phyloP scores from a whole-genome alignment of 2,888 invertebrate genomes.

The Fragum whitleyi region DNA sequence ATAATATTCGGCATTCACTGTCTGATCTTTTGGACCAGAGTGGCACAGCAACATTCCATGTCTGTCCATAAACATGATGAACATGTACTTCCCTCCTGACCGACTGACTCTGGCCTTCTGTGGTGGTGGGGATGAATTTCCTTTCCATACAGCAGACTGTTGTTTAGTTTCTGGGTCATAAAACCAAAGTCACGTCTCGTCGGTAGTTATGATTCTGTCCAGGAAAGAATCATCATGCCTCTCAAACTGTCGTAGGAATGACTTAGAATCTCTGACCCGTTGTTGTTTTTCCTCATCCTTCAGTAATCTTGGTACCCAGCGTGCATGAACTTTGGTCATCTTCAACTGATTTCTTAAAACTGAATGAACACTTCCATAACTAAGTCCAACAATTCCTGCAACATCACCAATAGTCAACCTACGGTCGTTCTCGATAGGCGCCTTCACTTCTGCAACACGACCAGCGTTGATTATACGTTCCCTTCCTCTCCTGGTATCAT shows the following conservation, averaged over 20 bases:
- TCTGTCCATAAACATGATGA: no score
- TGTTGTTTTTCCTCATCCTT: no score
- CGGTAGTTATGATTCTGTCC: neutral
- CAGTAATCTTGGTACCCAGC: constrained; percentile 35
- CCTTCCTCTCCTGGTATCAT: neutral
- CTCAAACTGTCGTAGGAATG: no score
- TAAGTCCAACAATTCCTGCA: neutral
- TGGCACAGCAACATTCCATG: neutral
- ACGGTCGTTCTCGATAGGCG: no score
- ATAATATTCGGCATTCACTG: no score
- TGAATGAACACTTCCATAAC: no score
- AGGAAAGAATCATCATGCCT: neutral
- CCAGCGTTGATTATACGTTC: neutral
- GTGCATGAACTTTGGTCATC: constrained; percentile 34
- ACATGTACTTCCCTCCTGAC: neutral
- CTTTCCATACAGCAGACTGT: no score
- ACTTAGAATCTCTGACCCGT: no score
- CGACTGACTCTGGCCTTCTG: neutral
- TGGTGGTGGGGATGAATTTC: no score
- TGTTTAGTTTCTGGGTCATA: neutral
- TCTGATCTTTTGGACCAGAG: neutral
- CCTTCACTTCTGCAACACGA: no score
- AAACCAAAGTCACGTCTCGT: neutral
- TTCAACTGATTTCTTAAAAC: no score
- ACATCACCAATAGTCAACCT: neutral